Evolutionary conservation across 2,797 vertebrate genomes (phyloP), one percentile per base, ranked within the genome.

Genomic region (Alectoris magna): DNA sequence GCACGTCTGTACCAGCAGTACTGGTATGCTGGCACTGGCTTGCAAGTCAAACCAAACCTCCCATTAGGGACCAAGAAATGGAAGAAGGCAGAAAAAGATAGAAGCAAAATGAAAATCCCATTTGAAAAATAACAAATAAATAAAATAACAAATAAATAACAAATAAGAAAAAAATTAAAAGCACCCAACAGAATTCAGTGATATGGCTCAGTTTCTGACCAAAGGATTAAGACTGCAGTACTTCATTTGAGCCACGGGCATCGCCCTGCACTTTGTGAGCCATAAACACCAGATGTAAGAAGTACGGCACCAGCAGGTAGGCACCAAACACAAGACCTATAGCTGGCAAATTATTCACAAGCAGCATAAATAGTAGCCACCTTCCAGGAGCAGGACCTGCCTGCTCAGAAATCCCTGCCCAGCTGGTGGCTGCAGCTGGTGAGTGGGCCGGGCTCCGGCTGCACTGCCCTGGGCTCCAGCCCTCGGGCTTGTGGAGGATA

Each of bases 341-440:
- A 95, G 95, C 96, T 91, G 96, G 86, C 41, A 90, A 85, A 67
- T 73, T 63, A 67, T 94, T 94, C 79, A 23, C 74, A 75, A 93
- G 39, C 44, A 44, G 39, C 5, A 34, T 72, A 66, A 90, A 78
- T 81, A 89, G 90, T 29, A 12, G 70, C 93, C 71, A 19, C 49
- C 63, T 92, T 78, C 85, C 27, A 70, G 79, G 64, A 34, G 69
- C 29, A 9, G 60, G 12, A 31, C 24, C 6, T 53, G 23, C 62
- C 95, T 88, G 93, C 44, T 82, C 26, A 10, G 85, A 96, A 96
- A 77, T 58, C 66, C 72, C 87, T 26, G 6, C 44, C 85, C 29
- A 34, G 86, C 67, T 93, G 84, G 91, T 84, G 44, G 67, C 87
- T 11, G 36, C 55, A 84, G 62, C 82, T 60, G 31, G 85, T 83